phyloP scores from a whole-genome alignment of 2,797 vertebrate genomes.

The Natrix natrix region DNA sequence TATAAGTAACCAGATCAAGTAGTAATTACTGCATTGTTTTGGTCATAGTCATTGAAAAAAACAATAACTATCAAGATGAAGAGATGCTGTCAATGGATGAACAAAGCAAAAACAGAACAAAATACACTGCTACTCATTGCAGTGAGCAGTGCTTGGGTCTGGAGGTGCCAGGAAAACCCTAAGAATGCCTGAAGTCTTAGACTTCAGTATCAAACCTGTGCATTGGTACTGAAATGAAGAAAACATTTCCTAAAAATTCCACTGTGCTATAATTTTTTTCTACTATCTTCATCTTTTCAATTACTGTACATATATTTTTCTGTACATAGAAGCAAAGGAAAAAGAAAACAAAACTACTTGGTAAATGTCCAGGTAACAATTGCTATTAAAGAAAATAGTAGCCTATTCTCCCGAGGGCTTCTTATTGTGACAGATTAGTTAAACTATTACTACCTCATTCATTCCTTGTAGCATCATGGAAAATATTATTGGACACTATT shows the following conservation, averaged over 20 bases:
- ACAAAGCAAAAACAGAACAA: neutral
- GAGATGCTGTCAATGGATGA: neutral
- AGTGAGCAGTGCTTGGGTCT: neutral
- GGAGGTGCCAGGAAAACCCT: neutral
- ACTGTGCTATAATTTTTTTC: neutral
- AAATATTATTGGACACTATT: slow-evolving; percentile 23
- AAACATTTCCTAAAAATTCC: neutral
- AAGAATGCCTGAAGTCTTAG: neutral
- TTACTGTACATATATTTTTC: neutral
- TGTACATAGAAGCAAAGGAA: neutral
- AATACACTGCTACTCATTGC: neutral
- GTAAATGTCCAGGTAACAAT: neutral
- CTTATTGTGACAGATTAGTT: slow-evolving; percentile 1
- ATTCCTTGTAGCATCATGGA: neutral
- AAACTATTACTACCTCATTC: slow-evolving; percentile 37
- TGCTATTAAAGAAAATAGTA: neutral
- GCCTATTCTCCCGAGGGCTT: neutral
- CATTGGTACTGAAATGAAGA: neutral
- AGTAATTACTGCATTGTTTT: neutral
- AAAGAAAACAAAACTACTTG: neutral
- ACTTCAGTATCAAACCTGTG: neutral
- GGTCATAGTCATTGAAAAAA: neutral
- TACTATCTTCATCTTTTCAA: neutral
- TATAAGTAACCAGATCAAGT: neutral
- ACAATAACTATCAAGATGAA: neutral